A percentile compares a stretch with the other conserved stretches of the same genome.
Conservation (phyloP, 2,888 invertebrate genomes). For the Aethes cnicana region DNA sequence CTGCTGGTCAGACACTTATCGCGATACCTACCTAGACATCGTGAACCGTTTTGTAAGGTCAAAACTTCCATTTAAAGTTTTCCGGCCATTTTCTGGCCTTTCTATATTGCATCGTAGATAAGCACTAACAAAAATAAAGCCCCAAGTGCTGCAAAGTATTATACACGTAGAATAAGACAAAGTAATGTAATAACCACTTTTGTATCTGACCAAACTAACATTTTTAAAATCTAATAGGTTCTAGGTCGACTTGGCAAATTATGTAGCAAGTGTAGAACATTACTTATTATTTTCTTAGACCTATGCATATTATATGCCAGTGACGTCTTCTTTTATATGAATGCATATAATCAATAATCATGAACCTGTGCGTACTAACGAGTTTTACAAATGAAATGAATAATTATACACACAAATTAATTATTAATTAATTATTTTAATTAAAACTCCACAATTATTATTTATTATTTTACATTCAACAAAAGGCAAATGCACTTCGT, state of each 20-base stretch:
- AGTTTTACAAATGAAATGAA: too few species aligned
- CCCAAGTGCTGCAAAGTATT: conserved; percentile 47
- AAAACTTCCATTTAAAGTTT: conserved; percentile 58
- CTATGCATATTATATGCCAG: too few species aligned
- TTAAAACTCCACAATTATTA: too few species aligned
- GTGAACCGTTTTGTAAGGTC: conserved; percentile 38
- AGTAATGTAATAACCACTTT: conserved; percentile 36
- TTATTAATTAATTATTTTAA: not conserved
- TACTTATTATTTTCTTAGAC: too few species aligned
- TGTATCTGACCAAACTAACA: conserved; percentile 40
- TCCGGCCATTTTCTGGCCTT: conserved; percentile 52
- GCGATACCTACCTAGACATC: conserved; percentile 16
- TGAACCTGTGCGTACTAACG: too few species aligned
- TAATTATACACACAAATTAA: not conserved
- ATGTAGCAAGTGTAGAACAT: conserved; percentile 3
- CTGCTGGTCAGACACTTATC: conserved; percentile 32
- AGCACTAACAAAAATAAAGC: conserved; percentile 35
- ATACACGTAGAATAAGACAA: conserved; percentile 34
- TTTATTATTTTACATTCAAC: too few species aligned
- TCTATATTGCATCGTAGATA: conserved; percentile 38
- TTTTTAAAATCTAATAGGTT: conserved; percentile 26
- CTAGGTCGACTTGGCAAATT: conserved; percentile 1
- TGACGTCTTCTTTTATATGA: too few species aligned
- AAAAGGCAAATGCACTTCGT: too few species aligned
- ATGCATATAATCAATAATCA: too few species aligned